A percentile compares a stretch with the other conserved stretches of the same genome.
phyloP scores from a whole-genome alignment of 2,888 invertebrate genomes.

The Chrysolina haemoptera region DNA sequence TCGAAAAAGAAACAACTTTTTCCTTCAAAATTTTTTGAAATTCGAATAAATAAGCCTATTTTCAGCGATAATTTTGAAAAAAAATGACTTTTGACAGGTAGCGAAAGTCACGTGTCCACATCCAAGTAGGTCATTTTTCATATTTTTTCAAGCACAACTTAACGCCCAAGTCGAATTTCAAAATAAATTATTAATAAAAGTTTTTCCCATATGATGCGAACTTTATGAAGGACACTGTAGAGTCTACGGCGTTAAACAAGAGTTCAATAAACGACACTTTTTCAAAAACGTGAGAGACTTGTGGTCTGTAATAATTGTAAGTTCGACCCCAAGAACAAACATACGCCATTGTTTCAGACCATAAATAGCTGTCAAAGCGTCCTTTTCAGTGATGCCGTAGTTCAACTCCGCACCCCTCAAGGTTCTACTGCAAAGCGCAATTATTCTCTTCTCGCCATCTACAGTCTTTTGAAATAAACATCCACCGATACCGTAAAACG shows the following conservation, averaged over 20 bases:
- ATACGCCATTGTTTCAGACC: slow-evolving; percentile 36
- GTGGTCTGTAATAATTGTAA: slow-evolving; percentile 41
- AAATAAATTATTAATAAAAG: too few relatives aligned
- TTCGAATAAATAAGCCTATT: too few relatives aligned
- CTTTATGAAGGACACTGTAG: too few relatives aligned
- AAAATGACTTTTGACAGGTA: too few relatives aligned
- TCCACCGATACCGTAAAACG: slow-evolving; percentile 12
- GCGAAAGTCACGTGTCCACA: too few relatives aligned
- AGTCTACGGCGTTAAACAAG: slow-evolving; percentile 40
- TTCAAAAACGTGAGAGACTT: slow-evolving; percentile 37
- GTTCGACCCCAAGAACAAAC: slow-evolving; percentile 31
- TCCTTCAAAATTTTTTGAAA: too few relatives aligned
- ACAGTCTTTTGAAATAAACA: slow-evolving; percentile 27
- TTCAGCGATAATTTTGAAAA: too few relatives aligned
- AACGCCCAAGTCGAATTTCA: too few relatives aligned
- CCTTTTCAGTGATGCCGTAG: slow-evolving; percentile 39
- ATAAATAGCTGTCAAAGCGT: slow-evolving; percentile 31
- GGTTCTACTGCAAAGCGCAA: slow-evolving; percentile 38
- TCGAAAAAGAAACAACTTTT: too few relatives aligned
- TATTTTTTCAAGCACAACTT: too few relatives aligned
- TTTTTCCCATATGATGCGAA: too few relatives aligned
- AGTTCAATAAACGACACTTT: slow-evolving; percentile 29
- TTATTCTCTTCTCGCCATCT: slow-evolving; percentile 24
- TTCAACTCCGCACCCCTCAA: slow-evolving; percentile 28
- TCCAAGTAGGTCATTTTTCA: too few relatives aligned